A percentile compares a stretch with the other conserved stretches of the same genome.
Evolutionary conservation across 2,888 invertebrate species (phyloP).

Genomic region (Calliphora vomitoria): DNA sequence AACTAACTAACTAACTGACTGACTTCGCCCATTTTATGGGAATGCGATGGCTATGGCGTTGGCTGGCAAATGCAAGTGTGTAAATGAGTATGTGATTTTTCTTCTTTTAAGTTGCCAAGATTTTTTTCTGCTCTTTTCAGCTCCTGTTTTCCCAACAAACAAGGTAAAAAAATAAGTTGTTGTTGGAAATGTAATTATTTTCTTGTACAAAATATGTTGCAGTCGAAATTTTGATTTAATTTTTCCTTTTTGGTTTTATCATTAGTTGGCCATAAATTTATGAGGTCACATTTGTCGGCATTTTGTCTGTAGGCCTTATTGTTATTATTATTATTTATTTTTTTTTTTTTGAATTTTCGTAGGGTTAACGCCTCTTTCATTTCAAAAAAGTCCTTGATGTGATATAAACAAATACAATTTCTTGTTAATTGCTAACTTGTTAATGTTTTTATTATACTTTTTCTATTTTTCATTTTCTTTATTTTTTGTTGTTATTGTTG

Average conservation of each 20-base stretch:
- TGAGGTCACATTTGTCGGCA: constrained; percentile 66
- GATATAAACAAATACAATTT: constrained; percentile 12
- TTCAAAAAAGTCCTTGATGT: constrained; percentile 36
- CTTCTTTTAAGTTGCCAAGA: constrained; percentile 31
- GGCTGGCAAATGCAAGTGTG: background rate
- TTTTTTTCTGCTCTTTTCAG: background rate
- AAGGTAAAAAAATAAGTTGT: background rate
- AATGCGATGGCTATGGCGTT: background rate
- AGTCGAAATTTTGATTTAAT: background rate
- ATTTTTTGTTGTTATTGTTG: constrained; percentile 16
- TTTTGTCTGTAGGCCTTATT: constrained; percentile 46
- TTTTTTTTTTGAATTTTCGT: background rate
- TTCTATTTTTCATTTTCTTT: background rate
- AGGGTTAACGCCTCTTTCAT: constrained; percentile 65
- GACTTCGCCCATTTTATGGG: constrained; percentile 38
- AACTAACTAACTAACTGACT: constrained; percentile 9
- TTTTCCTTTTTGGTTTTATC: constrained; percentile 12
- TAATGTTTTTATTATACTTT: background rate
- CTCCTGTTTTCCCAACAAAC: background rate
- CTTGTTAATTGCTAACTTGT: constrained; percentile 1
- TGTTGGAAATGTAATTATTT: constrained; percentile 14
- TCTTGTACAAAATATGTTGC: constrained; percentile 22
- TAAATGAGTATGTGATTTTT: constrained; percentile 22
- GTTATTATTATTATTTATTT: constrained; percentile 1
- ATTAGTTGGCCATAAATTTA: constrained; percentile 26